phyloP scores from a whole-genome alignment of 2,113 vertebrate genomes.

The Anas platyrhynchos region DNA sequence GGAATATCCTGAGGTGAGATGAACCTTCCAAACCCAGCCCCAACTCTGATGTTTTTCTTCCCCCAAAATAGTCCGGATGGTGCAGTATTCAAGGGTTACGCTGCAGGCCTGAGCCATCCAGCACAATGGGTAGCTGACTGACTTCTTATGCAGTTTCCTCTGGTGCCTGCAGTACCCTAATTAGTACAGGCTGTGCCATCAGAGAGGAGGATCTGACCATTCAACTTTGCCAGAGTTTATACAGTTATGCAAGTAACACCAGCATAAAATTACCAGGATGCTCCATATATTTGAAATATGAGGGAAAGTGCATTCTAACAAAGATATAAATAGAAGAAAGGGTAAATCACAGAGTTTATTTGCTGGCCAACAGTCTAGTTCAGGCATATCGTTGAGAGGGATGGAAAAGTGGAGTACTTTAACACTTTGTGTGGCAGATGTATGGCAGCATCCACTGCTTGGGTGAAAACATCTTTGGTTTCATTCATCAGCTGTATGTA shows the following conservation, averaged over 20 bases:
- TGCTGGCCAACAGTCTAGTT: background rate
- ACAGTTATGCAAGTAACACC: background rate
- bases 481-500: background rate
- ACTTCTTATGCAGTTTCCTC: background rate
- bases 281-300: background rate
- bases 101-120: background rate
- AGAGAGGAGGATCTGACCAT: background rate
- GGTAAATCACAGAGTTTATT: fast-evolving
- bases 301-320: background rate
- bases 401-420: background rate
- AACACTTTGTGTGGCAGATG: background rate
- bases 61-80: background rate
- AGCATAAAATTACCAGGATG: background rate
- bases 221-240: background rate
- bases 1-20: background rate
- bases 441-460: background rate
- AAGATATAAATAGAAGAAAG: background rate
- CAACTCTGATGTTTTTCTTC: background rate
- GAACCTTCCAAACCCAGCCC: background rate
- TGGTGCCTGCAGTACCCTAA: background rate
- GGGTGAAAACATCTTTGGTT: background rate
- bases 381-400: background rate
- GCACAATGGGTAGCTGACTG: background rate
- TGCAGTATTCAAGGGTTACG: background rate
- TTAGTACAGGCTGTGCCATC: background rate